Evolutionary conservation across 2,797 vertebrate species (phyloP), one percentile per base, ranked within the genome.

Genomic region (Sylvia borin): DNA sequence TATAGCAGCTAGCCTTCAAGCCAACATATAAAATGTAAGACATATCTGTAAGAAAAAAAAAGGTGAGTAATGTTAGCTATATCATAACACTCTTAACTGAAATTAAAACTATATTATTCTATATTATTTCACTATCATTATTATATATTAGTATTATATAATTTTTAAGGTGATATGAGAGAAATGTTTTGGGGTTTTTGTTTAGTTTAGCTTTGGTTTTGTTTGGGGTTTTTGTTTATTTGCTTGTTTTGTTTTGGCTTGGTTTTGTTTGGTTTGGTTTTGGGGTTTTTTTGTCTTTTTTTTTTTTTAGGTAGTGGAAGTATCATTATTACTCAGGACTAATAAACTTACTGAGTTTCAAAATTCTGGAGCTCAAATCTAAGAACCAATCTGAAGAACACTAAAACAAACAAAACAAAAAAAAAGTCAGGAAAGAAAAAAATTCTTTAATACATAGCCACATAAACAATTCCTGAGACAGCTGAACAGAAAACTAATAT

Each of bases 11-110:
- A 60, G 38, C 7, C 19, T 53, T 9, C 47, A 84, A 5, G 25
- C 2, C 0, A 2, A 13, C 25, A 38, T 2, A 38, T 27, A 57
- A 48, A 32, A 10, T 16, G 1, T 9, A 38, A 61, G 25, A 47
- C 15, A 34, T 10, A 36, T 0, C 5, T 34, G 9, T 34, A 57
- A 42, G 4, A 14, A 74, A 77, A 61, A n/a, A 13, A 8, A 2
- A 4, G 0, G 7, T n/a, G 18, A 61, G 11, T 53, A 79, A 66
- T 57, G 0, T 24, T 67, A 40, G 3, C 14, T 91, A 1, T 29
- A 20, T 53, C 48, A 18, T 26, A 64, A 21, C 43, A 43, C 2
- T 38, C 29, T 50, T 48, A 53, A 48, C 1, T 32, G 8, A 51
- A 27, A 57, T 25, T n/a, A 22, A 77, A 60, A 55, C 36, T 25